A percentile compares a stretch with the other conserved stretches of the same genome.
phyloP scores from a whole-genome alignment of 2,113 vertebrate genomes.

The Nanger granti region DNA sequence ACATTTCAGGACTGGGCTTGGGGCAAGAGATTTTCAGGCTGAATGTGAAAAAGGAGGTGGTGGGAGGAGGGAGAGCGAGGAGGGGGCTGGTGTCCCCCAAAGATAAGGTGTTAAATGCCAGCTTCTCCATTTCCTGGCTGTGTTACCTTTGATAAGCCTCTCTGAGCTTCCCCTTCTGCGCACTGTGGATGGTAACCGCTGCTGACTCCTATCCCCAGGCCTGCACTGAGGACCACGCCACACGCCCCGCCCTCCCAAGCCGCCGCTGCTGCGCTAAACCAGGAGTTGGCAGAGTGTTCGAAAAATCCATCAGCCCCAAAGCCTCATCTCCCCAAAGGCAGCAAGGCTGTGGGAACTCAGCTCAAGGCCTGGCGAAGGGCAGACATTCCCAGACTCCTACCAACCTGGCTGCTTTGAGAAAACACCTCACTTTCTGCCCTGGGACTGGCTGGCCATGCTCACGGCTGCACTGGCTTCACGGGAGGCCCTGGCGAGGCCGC shows the following conservation, averaged over 20 bases:
- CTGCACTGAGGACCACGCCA: rapidly evolving
- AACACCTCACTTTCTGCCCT: neutral
- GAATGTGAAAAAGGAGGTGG: neutral
- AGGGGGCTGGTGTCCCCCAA: rapidly evolving
- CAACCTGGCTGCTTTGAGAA: neutral
- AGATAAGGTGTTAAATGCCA: rapidly evolving
- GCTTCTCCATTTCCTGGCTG: neutral
- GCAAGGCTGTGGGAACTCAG: neutral
- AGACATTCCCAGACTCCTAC: neutral
- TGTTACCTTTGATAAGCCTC: neutral
- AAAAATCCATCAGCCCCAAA: neutral
- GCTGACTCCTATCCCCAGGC: neutral
- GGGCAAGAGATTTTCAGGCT: neutral
- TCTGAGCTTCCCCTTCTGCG: neutral
- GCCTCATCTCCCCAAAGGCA: neutral
- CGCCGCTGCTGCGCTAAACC: neutral
- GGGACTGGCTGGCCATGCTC: neutral
- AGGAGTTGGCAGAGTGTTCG: neutral
- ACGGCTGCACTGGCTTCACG: neutral
- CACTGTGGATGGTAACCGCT: rapidly evolving
- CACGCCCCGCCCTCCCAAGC: rapidly evolving
- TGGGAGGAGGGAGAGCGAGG: neutral
- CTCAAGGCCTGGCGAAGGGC: neutral
- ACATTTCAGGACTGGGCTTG: neutral
- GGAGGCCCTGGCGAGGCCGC: rapidly evolving